Base-by-base conservation (phyloP, 1,140 invertebrate species). In the Schlechtendalia chinensis region DNA sequence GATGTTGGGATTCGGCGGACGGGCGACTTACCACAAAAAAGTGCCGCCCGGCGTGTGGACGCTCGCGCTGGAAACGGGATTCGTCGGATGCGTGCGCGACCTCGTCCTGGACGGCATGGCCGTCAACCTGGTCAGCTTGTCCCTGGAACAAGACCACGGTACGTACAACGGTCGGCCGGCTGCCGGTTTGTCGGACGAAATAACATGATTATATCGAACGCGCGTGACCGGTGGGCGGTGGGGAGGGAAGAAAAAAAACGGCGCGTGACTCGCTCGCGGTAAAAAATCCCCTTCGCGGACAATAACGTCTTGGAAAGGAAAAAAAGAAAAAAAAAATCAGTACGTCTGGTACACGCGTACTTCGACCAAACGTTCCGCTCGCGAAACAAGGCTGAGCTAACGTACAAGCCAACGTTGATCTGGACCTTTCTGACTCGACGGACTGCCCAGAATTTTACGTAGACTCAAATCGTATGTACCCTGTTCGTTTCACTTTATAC, bases 51-150 rank as follows among this genome's bases (percentile, higher is more conserved):
- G 93, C 45, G 86, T 99, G 54, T 99, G 97, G 96, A 94, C 95
- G 6, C 95, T 93, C 0, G 91, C 93, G 10, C 86, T 98, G 45
- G 29, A 89, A 93, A 75, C 91, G 94, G 97, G 97, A 17, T 99
- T 94, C 84, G 94, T 98, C 1, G 98, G 97, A 5, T 99, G 97
- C 86, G 90, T 99, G 84, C 90, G 96, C 84, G 96, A 98, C 86
- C 88, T 99, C 82, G 90, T 95, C 82, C 89, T 98, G 83, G 97
- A 98, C 87, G 94, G 94, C n/a, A 92, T 95, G 83, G 91, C 93
- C 19, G 90, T 97, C 77, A 96, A 99, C 86, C 91, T 99, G 80
- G 93, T 94, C 17, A 91, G 91, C 39, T 95, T 92, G 85, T 95
- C 96, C 12, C 88, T 93, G 82, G 92, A 95, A 83, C 96, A 98